Conservation (phyloP, 2,888 invertebrate genomes). For the Pristionchus japonicus region DNA sequence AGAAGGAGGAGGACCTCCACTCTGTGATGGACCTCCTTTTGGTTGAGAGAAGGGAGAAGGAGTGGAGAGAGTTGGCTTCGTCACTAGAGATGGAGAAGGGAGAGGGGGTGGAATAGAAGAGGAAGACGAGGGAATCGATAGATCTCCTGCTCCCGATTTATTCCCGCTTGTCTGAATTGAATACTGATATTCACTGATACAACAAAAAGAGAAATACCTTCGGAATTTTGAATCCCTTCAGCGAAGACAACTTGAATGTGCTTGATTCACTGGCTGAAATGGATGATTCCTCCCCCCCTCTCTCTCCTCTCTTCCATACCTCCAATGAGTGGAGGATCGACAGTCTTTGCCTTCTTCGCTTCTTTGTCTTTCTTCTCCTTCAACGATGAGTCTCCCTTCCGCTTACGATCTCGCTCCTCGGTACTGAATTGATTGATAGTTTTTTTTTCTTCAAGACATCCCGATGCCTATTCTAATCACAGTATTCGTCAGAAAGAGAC, state of each 20-base stretch:
- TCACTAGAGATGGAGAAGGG: slow-evolving; percentile 3
- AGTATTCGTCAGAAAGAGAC: no score
- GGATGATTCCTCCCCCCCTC: no score
- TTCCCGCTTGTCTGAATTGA: background rate
- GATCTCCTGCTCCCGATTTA: slow-evolving; percentile 18
- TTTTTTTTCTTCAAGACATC: no score
- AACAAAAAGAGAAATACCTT: slow-evolving; percentile 5
- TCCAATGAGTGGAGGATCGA: slow-evolving; percentile 19
- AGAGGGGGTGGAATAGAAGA: background rate
- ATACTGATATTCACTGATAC: background rate
- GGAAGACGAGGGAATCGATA: slow-evolving; percentile 7
- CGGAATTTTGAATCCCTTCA: slow-evolving; percentile 31
- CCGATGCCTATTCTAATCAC: no score
- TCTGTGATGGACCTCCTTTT: background rate
- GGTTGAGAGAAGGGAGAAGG: background rate
- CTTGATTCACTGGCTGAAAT: background rate
- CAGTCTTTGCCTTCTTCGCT: background rate
- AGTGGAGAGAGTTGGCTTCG: background rate
- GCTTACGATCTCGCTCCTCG: background rate
- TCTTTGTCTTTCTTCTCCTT: slow-evolving; percentile 32
- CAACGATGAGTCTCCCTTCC: background rate
- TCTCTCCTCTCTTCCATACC: no score
- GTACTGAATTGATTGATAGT: background rate
- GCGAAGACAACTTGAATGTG: background rate
- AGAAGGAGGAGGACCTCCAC: background rate